Evolutionary conservation across 2,888 invertebrate genomes (phyloP), one percentile per base, ranked within the genome.

Genomic region (Lycia hirtaria): DNA sequence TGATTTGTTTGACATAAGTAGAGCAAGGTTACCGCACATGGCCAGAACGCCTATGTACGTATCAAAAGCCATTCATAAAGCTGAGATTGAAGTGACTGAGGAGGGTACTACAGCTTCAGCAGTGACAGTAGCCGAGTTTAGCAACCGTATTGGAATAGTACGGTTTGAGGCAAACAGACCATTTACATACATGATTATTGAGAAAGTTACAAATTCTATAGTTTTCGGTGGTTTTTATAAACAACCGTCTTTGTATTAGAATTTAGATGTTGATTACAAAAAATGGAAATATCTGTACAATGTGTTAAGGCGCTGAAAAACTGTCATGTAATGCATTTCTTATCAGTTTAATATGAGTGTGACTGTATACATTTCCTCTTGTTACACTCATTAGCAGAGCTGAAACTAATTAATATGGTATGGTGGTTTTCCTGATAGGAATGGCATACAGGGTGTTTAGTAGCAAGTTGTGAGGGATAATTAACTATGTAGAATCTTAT

Each of bases 71-170:
- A 85, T 95, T 3, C 96, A 96, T 72, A 95, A 95, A 73, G 95
- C 96, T 1, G 93, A 93, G 68, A 95, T 96, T 64, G 95, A 95
- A 69, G 96, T 96, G 0, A 94, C 94, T 10, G 96, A 96, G 75
- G 93, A 95, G 60, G 96, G 96, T 0, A 96, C 96, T 0, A 93
- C 93, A 20, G 96, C 96, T 0, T 87, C 94, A 0, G 95, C 93
- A 0, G 94, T 93, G 0, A 93, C 95, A 0, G 76, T 76, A 1
- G 84, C 85, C 0, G 88, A 88, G 43, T 88, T 93, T 48, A 77
- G 83, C 3, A 93, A 94, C 67, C 90, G 93, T 54, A 90, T 92
- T 28, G 88, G 93, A 4, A 92, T 93, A 1, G 92, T 94, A 0
- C 88, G 92, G 60, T 94, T 95, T 73, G 87, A 91, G 68, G 93